Percentiles rank a stretch among this genome's conserved stretches.
Conservation (phyloP, 2,888 invertebrate genomes). For the Chirona hameri region DNA sequence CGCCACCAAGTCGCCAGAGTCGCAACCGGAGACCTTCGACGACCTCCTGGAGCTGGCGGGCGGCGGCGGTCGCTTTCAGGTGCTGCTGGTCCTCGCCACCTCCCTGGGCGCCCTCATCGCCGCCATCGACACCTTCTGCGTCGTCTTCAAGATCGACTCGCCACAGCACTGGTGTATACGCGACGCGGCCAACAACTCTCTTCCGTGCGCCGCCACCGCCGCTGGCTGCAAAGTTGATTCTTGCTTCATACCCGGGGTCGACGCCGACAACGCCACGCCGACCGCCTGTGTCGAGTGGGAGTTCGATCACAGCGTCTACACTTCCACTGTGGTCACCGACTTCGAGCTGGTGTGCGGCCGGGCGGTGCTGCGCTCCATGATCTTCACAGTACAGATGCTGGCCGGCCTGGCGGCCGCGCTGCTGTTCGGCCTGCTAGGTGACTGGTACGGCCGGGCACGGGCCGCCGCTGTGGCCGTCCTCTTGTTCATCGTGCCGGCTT, state of each 20-base stretch:
- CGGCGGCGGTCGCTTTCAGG: not conserved
- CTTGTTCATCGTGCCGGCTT: not conserved
- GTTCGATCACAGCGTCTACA: not conserved
- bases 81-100: conserved; percentile 1
- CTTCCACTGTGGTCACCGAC: not conserved
- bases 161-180: not conserved
- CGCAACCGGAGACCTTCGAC: not conserved
- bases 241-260: not conserved
- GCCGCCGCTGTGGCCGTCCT: not conserved
- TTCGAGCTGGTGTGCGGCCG: not conserved
- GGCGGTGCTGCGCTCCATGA: not conserved
- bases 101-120: not conserved
- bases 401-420: not conserved
- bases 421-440: not conserved
- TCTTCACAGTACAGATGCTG: not conserved
- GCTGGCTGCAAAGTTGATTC: too few species aligned
- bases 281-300: not conserved
- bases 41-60: not conserved
- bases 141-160: not conserved
- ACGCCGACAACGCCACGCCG: not conserved
- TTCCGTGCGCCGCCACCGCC: not conserved
- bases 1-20: too few species aligned
- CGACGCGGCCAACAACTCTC: not conserved
- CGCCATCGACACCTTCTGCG: not conserved
- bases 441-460: not conserved